These are phyloP conservation scores for Percopsis transmontana DNA, from an alignment of 2,113 vertebrate species.

Conservation along the genomic window DNA sequence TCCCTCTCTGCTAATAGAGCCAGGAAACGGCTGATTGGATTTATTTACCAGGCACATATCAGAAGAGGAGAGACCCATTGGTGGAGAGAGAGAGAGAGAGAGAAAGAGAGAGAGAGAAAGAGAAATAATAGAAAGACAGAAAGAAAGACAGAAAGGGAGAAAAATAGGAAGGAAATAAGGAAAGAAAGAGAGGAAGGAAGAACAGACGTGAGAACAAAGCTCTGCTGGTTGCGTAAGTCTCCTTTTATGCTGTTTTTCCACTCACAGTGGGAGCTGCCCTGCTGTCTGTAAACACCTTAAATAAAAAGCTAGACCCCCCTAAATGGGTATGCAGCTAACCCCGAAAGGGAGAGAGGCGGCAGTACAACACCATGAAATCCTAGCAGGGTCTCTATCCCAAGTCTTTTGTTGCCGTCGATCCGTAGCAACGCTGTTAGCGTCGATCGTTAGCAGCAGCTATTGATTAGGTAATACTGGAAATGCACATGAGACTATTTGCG, in stretches of 20 bases:
- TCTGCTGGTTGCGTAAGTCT: too few species aligned
- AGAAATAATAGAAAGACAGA: constrained; percentile 14
- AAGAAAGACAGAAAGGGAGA: not conserved
- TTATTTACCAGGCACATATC: constrained; percentile 64
- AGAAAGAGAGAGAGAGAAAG: constrained; percentile 24
- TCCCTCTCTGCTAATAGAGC: constrained; percentile 63
- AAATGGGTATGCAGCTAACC: not conserved
- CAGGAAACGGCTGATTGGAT: constrained; percentile 63
- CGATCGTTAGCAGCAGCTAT: too few species aligned
- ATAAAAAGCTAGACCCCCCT: not conserved
- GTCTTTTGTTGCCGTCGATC: too few species aligned
- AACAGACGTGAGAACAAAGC: not conserved
- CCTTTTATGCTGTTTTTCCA: too few species aligned
- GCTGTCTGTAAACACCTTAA: too few species aligned
- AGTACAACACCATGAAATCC: not conserved
- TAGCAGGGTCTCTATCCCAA: not conserved
- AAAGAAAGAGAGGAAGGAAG: not conserved
- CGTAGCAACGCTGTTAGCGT: too few species aligned
- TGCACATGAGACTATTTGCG: too few species aligned
- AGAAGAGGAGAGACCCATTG: not conserved
- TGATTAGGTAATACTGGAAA: too few species aligned
- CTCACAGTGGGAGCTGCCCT: too few species aligned
- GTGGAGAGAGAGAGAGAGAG: not conserved
- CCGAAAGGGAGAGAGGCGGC: not conserved
- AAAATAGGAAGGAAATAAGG: not conserved